A percentile compares a stretch with the other conserved stretches of the same genome.
phyloP scores from a whole-genome alignment of 2,113 vertebrate species.

The Ictalurus punctatus region DNA sequence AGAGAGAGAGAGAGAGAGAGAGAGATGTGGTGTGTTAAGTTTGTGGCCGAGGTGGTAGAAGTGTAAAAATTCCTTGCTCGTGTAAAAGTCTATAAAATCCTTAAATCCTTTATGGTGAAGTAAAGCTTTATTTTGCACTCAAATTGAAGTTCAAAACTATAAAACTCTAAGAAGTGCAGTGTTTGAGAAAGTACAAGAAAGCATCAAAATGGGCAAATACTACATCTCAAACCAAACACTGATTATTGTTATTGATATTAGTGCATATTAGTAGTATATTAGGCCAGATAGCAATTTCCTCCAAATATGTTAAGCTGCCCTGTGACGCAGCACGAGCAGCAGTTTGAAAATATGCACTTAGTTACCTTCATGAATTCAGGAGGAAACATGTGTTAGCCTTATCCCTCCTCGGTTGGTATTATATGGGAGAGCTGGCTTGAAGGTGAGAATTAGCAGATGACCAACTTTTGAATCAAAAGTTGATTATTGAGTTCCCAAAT shows the following conservation, averaged over 20 bases:
- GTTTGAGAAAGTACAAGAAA: neutral
- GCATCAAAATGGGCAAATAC: neutral
- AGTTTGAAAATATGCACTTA: neutral
- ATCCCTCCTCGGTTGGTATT: neutral
- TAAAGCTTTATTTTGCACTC: neutral
- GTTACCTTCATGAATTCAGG: neutral
- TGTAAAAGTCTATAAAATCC: neutral
- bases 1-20: conserved; percentile 48
- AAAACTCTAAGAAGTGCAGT: neutral
- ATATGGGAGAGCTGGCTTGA: neutral
- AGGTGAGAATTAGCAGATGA: neutral
- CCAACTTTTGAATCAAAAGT: too few relatives aligned
- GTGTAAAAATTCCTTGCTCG: neutral
- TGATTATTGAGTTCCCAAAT: neutral
- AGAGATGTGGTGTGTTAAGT: conserved; percentile 28
- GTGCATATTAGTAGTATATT: neutral
- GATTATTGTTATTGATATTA: neutral
- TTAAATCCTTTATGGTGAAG: neutral
- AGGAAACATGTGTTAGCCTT: neutral
- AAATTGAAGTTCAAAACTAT: neutral
- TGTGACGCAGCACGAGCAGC: neutral
- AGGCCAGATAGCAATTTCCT: neutral
- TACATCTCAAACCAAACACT: neutral
- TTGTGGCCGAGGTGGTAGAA: neutral
- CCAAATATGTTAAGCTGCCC: too few relatives aligned